Evolutionary conservation across 1,140 invertebrate species (phyloP), one percentile per base, ranked within the genome.

Genomic region (Drosophila azteca): DNA sequence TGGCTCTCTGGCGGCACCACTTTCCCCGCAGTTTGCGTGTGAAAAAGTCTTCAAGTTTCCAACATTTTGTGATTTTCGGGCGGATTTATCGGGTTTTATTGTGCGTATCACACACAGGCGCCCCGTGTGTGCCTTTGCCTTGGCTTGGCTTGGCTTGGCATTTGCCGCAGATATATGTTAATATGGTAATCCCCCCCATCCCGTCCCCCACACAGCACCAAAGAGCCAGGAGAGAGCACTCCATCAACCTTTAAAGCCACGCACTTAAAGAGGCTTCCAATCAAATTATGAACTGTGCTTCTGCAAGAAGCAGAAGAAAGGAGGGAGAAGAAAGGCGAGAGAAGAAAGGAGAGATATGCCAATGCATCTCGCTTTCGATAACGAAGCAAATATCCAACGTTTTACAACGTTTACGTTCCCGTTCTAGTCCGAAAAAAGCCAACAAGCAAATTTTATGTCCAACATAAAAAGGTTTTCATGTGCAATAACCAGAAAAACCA

Each of bases 61-160:
- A 74, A 77, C 75, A 77, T 77, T 69, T 69, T 87, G 75, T 88
- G 83, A 88, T 88, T 88, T 79, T 68, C 31, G 57, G 71, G 71
- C 45, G 82, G 83, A 87, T 87, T 87, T 87, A 83, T 79, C 67
- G 78, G 83, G 75, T 79, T 87, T 88, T 88, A 88, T 88, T 88
- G 83, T 83, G 83, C 79, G 83, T 88, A 83, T 60, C 83, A 72
- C 52, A 72, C 52, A 66, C 71, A 64, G 17, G 17, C 17, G 17
- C 17, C 17, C 17, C 17, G 17, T 20, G 15, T 61, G 51, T 55
- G 55, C 13, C 51, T 11, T 15, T 26, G 24, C 24, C 54, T 20
- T 17, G 17, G 31, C 48, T 13, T 54, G 17, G 17, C 17, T 24
- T 43, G 31, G 63, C 67, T 88, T 87, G 79, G 71, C 83, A 88